Conservation (phyloP, 1,140 invertebrate species). For the Bombus waltoni region DNA sequence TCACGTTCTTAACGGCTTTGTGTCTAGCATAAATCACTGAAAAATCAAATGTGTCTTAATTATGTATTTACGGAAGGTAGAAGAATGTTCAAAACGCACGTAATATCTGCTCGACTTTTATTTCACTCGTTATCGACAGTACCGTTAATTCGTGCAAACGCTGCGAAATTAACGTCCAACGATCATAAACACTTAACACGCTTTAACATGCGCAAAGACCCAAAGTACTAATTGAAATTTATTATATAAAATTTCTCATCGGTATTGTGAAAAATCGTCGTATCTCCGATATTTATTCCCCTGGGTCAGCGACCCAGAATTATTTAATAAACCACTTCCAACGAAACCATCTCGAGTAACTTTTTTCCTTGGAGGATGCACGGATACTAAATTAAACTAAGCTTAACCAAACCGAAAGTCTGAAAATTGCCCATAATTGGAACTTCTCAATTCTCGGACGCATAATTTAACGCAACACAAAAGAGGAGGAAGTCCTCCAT, state of each 20-base stretch:
- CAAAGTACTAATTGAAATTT: not conserved
- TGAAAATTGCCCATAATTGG: not conserved
- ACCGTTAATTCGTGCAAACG: too few relatives aligned
- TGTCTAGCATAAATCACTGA: not conserved
- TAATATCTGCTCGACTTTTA: too few relatives aligned
- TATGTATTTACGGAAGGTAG: too few relatives aligned
- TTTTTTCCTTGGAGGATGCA: too few relatives aligned
- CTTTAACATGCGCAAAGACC: not conserved
- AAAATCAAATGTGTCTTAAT: too few relatives aligned
- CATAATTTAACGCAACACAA: not conserved
- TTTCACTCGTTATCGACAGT: too few relatives aligned
- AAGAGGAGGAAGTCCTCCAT: not conserved
- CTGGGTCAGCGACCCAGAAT: constrained; percentile 32
- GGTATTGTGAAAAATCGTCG: not conserved
- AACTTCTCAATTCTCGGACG: not conserved
- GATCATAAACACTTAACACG: too few relatives aligned
- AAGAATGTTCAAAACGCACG: too few relatives aligned
- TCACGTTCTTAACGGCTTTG: not conserved
- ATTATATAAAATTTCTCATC: not conserved
- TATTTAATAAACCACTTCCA: constrained; percentile 44
- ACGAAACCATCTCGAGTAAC: not conserved
- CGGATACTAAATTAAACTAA: not conserved
- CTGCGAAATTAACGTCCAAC: too few relatives aligned
- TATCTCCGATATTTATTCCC: too few relatives aligned
- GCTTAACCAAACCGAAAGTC: not conserved